These are phyloP conservation scores for Acanthurus leucopareius DNA, from an alignment of 2,797 vertebrate species.

Conservation along the genomic window DNA sequence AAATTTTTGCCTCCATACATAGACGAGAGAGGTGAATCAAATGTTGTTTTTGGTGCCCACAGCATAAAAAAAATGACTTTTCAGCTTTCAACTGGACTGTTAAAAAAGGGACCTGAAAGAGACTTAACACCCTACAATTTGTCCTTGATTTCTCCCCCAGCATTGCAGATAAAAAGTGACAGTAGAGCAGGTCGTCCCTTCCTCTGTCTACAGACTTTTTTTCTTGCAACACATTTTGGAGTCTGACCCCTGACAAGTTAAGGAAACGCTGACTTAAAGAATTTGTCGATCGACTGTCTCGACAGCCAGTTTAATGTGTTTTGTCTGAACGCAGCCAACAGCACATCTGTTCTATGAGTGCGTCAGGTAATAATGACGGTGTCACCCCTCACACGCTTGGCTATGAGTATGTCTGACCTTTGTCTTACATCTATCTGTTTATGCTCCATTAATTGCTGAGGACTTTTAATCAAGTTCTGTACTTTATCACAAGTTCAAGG, in stretches of 20 bases:
- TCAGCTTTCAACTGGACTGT: too few species aligned
- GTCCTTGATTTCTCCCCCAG: too few species aligned
- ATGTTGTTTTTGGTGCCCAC: too few species aligned
- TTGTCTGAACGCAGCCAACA: conserved; percentile 18
- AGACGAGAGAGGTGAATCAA: too few species aligned
- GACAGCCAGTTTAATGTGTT: neutral
- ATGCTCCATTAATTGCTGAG: neutral
- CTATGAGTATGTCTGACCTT: neutral
- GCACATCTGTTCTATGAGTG: conserved; percentile 58
- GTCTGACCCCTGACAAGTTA: neutral
- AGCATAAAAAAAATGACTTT: too few species aligned
- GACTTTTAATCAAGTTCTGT: neutral
- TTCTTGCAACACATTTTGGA: neutral
- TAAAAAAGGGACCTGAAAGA: neutral
- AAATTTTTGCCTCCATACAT: too few species aligned
- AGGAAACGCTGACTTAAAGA: conserved; percentile 8
- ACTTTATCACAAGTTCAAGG: neutral
- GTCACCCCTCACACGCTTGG: neutral
- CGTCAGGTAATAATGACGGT: conserved; percentile 1
- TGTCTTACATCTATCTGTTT: neutral
- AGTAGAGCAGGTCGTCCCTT: neutral
- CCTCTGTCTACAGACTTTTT: neutral
- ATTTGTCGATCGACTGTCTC: neutral
- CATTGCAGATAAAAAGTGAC: too few species aligned
- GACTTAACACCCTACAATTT: neutral